Evolutionary conservation across 1,140 invertebrate species (phyloP), one percentile per base, ranked within the genome.

Genomic region (Lanistes nyassanus): DNA sequence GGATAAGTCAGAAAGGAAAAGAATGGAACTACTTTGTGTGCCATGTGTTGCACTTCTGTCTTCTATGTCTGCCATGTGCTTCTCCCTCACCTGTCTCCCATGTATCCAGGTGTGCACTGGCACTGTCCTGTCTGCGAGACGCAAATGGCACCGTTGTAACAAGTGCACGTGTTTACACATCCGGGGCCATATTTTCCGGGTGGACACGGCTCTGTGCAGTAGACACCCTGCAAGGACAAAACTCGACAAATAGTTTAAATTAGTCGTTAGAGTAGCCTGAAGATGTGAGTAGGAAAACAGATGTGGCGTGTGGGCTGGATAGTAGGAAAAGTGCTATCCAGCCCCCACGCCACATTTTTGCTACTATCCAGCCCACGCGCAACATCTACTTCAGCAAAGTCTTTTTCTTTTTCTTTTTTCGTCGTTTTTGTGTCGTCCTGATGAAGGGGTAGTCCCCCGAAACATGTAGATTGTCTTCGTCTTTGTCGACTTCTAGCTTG

Each of bases 41-140:
- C 9, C 19, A 37, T 67, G 31, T 67, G 19, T 16, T 6, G 16
- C 65, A 13, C 31, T 11, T 64, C 13, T n/a, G 37, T 36, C 34
- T 34, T 51, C 71, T 60, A 26, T 23, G n/a, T 26, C 29, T 0
- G 6, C 11, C 9, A 26, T 31, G 23, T 5, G 66, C 83, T 83
- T 73, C 78, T 75, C 60, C 21, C 47, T 39, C 31, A 70, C 77
- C 69, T 37, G 66, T 78, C 70, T 42, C 47, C 56, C 36, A 34
- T 74, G 72, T 79, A 89, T 81, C 92, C 92, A 3, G 95, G 92
- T 2, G 93, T 91, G 88, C 96, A 98, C 4, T 93, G 90, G 81
- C 95, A 97, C 80, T 93, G 93, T 31, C 95, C 95, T 19, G 93
- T 94, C 9, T 94, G 91, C 80, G 93, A 94, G 88, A 95, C 91